Percentiles rank a stretch among this genome's conserved stretches.
phyloP scores from a whole-genome alignment of 1,140 invertebrate species.

The Sinonovacula constricta region DNA sequence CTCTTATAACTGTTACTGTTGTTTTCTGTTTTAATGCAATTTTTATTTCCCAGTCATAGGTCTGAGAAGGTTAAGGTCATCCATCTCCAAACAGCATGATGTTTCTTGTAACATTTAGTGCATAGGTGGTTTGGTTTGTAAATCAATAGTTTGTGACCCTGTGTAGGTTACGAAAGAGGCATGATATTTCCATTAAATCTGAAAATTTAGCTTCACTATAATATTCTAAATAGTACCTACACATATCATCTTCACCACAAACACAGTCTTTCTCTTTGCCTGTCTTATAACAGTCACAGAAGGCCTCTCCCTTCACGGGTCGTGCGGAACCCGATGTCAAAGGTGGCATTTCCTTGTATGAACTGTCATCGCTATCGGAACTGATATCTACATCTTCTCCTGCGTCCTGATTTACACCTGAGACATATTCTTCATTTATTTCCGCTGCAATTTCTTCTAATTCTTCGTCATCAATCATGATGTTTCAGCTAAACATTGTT shows the following conservation, averaged over 20 bases:
- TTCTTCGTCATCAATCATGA: constrained; percentile 37
- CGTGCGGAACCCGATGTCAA: constrained; percentile 33
- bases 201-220: background rate
- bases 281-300: constrained; percentile 58
- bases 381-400: constrained; percentile 27
- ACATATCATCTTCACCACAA: constrained; percentile 62
- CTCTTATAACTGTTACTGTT: too few species aligned
- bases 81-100: too few species aligned
- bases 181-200: too few species aligned
- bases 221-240: constrained; percentile 22
- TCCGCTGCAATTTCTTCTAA: constrained; percentile 6
- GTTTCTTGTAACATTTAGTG: too few species aligned
- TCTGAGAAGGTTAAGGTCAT: too few species aligned
- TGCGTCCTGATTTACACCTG: constrained; percentile 14
- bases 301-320: constrained; percentile 58
- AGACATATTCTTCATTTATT: constrained; percentile 28
- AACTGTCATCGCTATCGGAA: background rate
- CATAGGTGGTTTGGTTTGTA: too few species aligned
- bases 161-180: too few species aligned
- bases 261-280: constrained; percentile 51
- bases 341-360: constrained; percentile 5
- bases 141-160: too few species aligned
- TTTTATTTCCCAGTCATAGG: too few species aligned
- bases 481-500: too few species aligned
- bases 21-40: too few species aligned